Base-by-base conservation (phyloP, 2,888 invertebrate species). In the Synanthedon formicaeformis region DNA sequence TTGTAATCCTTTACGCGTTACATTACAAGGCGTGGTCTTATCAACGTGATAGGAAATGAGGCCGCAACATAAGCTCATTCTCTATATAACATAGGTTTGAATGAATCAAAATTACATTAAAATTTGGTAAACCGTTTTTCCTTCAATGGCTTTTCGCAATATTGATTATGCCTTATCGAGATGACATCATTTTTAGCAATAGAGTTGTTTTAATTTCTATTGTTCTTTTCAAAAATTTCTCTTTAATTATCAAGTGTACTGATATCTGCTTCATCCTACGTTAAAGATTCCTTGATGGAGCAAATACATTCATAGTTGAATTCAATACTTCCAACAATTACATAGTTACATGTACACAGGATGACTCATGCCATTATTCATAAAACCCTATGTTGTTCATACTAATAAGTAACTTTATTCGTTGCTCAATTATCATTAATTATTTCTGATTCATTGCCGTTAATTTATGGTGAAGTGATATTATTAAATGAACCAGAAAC, bases 21-120 rank as follows among this genome's bases (percentile, higher is more conserved):
- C 13, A 45, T 45, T 13, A 50, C 66, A 64, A 65, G 76, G 82
- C 65, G 82, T 59, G 81, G 63, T 63, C 66, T 79, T 80, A 81
- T 80, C 80, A 70, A 57, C 52, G 45, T 59, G 76, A 80, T 81
- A 81, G 60, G 63, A 59, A 81, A 76, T 72, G 79, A 75, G 82
- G 81, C 66, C 81, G 67, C 65, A 53, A 11, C 12, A 45, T 52
- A 48, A 50, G 52, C 53, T 52, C 52, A 54, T 45, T 56, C 53
- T 53, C 57, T 54, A 60, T 56, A 56, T 53, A 1, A 57, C 27
- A 23, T 23, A 23, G 23, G 23, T 23, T 23, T 23, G 10, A 34
- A 34, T 5, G 10, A 34, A 34, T 34, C 10, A 34, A 34, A 34
- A 10, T 34, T 34, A 34, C 34, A 34, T 34, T 34, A 1, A 2